phyloP scores from a whole-genome alignment of 2,113 vertebrate genomes.

The Progne subis region DNA sequence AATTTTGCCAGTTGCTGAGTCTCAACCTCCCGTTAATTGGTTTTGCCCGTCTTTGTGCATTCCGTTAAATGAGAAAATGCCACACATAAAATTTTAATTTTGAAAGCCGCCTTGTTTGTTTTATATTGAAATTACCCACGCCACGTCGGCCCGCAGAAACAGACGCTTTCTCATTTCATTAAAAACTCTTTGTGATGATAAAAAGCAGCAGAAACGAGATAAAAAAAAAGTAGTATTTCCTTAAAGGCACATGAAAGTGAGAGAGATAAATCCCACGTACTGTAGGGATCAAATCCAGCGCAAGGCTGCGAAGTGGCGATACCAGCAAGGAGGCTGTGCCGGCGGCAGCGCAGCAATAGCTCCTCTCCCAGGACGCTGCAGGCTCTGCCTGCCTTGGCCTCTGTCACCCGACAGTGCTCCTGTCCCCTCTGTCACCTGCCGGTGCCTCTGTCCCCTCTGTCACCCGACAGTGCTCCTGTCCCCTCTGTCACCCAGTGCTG shows the following conservation, averaged over 20 bases:
- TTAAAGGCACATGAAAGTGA: slow-evolving; percentile 56
- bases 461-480: not conserved
- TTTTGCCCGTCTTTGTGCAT: slow-evolving; percentile 76
- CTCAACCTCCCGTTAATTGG: slow-evolving; percentile 76
- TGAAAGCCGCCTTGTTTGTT: slow-evolving; percentile 81
- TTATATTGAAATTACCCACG: slow-evolving; percentile 74
- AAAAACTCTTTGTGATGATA: slow-evolving; percentile 78
- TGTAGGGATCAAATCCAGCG: not conserved
- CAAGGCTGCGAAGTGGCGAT: slow-evolving; percentile 7
- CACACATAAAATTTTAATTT: slow-evolving; percentile 77
- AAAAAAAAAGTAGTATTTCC: slow-evolving; percentile 68
- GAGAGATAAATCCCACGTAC: slow-evolving; percentile 43
- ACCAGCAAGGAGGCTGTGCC: not conserved
- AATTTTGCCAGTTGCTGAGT: slow-evolving; percentile 69
- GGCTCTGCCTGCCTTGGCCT: not conserved
- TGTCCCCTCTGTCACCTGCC: not conserved
- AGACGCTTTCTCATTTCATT: slow-evolving; percentile 76
- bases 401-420: not conserved
- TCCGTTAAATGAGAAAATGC: slow-evolving; percentile 75
- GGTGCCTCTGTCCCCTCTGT: not conserved
- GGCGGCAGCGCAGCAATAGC: not conserved
- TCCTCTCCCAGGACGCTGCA: not conserved
- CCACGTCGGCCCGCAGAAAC: slow-evolving; percentile 65
- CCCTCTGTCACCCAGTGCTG: not conserved
- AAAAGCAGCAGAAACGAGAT: slow-evolving; percentile 74